A percentile compares a stretch with the other conserved stretches of the same genome.
Evolutionary conservation across 2,888 invertebrate species (phyloP).

Genomic region (Heliconius ethilla): DNA sequence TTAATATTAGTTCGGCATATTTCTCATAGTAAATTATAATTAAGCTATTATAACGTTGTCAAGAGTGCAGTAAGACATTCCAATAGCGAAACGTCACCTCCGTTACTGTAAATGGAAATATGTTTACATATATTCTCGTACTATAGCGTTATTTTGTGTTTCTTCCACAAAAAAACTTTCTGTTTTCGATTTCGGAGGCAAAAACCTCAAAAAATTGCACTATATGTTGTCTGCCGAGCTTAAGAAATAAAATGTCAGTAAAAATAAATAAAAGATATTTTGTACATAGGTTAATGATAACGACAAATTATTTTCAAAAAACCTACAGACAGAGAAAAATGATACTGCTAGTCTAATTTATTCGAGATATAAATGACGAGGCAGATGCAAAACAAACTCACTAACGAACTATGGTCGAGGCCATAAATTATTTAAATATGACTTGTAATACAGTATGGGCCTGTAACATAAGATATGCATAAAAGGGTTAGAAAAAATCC

Average conservation of each 20-base stretch:
- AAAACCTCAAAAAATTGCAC: not conserved
- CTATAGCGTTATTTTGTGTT: too few relatives aligned
- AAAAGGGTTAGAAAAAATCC: conserved; percentile 77
- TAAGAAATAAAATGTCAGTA: not conserved
- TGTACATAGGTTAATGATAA: not conserved
- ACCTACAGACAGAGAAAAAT: not conserved
- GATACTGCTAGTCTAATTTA: not conserved
- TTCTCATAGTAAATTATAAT: conserved; percentile 1
- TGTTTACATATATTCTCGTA: too few relatives aligned
- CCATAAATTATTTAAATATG: conserved; percentile 82
- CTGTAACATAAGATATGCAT: conserved; percentile 76
- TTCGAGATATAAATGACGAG: conserved; percentile 42
- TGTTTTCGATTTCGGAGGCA: not conserved
- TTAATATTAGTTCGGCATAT: too few relatives aligned
- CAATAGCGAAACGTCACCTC: not conserved
- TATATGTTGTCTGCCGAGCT: too few relatives aligned
- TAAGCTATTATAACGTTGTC: conserved; percentile 10
- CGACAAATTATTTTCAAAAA: not conserved
- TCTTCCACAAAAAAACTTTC: too few relatives aligned
- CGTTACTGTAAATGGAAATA: not conserved
- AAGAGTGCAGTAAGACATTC: not conserved
- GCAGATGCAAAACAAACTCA: conserved; percentile 71
- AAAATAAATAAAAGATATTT: not conserved
- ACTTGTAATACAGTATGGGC: conserved; percentile 77
- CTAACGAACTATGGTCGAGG: conserved; percentile 64